Conservation (phyloP, 2,113 vertebrate genomes). For the Jaculus jaculus region DNA sequence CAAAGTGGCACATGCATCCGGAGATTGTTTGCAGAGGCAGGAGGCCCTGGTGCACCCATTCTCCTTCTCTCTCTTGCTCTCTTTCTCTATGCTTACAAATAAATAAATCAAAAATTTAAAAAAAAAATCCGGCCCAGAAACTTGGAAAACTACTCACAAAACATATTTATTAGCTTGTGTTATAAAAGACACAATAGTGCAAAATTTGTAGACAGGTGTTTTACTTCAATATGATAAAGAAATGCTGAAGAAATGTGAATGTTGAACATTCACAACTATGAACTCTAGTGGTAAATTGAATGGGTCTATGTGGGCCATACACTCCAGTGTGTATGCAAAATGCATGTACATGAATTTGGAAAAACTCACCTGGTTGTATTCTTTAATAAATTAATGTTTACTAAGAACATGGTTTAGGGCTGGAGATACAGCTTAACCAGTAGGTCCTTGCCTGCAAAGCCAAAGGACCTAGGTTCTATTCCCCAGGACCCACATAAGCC, state of each 20-base stretch:
- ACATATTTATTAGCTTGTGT: conserved; percentile 83
- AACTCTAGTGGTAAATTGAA: neutral
- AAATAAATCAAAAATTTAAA: no score
- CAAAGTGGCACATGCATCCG: no score
- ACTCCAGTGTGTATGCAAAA: fast-evolving
- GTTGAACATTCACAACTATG: neutral
- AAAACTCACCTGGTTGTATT: neutral
- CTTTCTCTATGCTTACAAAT: no score
- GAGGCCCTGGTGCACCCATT: no score
- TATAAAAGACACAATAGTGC: conserved; percentile 78
- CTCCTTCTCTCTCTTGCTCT: no score
- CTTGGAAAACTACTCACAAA: conserved; percentile 81
- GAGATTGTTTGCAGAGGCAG: no score
- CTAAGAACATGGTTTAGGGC: neutral
- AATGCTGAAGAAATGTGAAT: conserved; percentile 51
- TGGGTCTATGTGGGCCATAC: neutral
- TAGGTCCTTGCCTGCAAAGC: no score
- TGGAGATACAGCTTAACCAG: no score
- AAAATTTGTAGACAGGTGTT: conserved; percentile 75
- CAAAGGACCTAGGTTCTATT: no score
- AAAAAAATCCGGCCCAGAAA: conserved; percentile 12
- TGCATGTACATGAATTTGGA: fast-evolving
- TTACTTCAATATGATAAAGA: conserved; percentile 65
- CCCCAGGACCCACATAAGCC: no score
- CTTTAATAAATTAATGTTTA: neutral